A percentile compares a stretch with the other conserved stretches of the same genome.
Evolutionary conservation across 2,888 invertebrate species (phyloP).

Genomic region (Sphaerophoria taeniata): DNA sequence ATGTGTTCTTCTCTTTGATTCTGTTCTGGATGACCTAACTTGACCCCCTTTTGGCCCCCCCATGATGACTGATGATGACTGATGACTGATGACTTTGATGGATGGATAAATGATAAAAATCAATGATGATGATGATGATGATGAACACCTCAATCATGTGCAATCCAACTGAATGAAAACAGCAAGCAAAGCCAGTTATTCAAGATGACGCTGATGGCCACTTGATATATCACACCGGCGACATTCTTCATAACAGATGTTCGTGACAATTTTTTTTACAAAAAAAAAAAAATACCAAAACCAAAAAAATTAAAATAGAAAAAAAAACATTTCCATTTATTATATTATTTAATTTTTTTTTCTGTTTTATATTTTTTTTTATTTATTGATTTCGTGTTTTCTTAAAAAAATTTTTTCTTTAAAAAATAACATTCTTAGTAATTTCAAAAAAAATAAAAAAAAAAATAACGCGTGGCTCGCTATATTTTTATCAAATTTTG

Average conservation of each 20-base stretch:
- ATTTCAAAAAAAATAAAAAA: slow-evolving; percentile 19
- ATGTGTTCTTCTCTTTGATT: slow-evolving; percentile 57
- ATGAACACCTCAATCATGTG: slow-evolving; percentile 53
- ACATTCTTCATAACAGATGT: slow-evolving; percentile 99
- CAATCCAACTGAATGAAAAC: slow-evolving; percentile 71
- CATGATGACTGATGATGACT: slow-evolving; percentile 47
- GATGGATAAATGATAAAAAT: slow-evolving; percentile 41
- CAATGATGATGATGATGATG: slow-evolving; percentile 47
- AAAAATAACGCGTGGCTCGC: slow-evolving; percentile 70
- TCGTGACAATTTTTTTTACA: slow-evolving; percentile 90
- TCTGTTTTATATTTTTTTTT: slow-evolving; percentile 70
- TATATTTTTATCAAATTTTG: slow-evolving; percentile 52
- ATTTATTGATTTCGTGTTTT: slow-evolving; percentile 49
- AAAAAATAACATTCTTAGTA: slow-evolving; percentile 75
- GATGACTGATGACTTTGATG: slow-evolving; percentile 50
- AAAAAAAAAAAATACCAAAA: slow-evolving; percentile 70
- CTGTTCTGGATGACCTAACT: slow-evolving; percentile 51
- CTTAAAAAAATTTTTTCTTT: slow-evolving; percentile 59
- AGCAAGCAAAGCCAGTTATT: slow-evolving; percentile 89
- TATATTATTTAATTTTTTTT: slow-evolving; percentile 65
- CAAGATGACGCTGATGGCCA: slow-evolving; percentile 99
- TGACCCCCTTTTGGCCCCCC: slow-evolving; percentile 24
- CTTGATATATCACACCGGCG: slow-evolving; percentile 99
- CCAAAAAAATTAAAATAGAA: slow-evolving; percentile 71
- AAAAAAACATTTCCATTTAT: slow-evolving; percentile 75